Evolutionary conservation across 2,113 vertebrate genomes (phyloP).

Genomic region (Xenopus laevis): DNA sequence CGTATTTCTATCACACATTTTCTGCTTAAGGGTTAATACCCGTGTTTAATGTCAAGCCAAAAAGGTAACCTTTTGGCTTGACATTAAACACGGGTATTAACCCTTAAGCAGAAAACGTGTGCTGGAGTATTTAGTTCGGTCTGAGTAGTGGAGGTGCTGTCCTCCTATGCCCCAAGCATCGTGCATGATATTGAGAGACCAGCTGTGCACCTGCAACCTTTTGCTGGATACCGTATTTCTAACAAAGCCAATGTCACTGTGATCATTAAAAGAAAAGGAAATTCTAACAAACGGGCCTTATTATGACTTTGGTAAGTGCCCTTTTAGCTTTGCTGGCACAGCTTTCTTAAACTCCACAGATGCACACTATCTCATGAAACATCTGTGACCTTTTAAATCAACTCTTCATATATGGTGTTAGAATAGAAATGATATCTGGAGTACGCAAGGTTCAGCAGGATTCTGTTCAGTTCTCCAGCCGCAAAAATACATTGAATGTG

Average conservation of each 20-base stretch:
- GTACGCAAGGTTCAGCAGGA: conserved; percentile 34
- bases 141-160: too few species aligned
- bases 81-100: too few species aligned
- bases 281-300: neutral
- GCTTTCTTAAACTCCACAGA: conserved; percentile 44
- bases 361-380: conserved; percentile 43
- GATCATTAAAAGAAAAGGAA: neutral
- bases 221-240: too few species aligned
- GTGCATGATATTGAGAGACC: too few species aligned
- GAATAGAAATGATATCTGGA: conserved; percentile 39
- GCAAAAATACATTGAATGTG: neutral
- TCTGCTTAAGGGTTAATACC: too few species aligned
- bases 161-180: too few species aligned
- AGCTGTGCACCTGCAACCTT: too few species aligned
- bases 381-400: conserved; percentile 46
- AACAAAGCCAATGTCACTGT: neutral
- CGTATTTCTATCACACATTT: too few species aligned
- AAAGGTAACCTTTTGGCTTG: too few species aligned
- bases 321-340: conserved; percentile 41
- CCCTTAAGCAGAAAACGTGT: too few species aligned
- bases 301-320: conserved; percentile 40
- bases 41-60: too few species aligned
- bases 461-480: conserved; percentile 3
- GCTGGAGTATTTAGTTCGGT: too few species aligned
- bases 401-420: conserved; percentile 43